phyloP scores from a whole-genome alignment of 2,113 vertebrate genomes.

The Notothenia coriiceps region DNA sequence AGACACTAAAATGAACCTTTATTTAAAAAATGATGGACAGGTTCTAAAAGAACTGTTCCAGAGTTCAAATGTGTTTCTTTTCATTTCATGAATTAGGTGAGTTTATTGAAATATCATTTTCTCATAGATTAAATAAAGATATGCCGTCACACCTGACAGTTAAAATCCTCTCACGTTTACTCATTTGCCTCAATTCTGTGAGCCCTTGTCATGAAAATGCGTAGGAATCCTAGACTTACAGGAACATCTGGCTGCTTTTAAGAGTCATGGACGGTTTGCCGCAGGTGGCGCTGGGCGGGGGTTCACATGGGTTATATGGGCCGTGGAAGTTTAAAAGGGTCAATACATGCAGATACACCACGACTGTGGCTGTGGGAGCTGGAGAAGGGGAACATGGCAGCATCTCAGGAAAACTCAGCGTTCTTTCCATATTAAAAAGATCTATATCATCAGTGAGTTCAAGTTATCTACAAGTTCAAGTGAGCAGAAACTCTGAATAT shows the following conservation, averaged over 20 bases:
- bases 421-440: conserved; percentile 25
- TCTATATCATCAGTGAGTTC: no score
- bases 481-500: no score
- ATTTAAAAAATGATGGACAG: not conserved
- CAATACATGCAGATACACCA: conserved; percentile 63
- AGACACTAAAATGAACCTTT: conserved; percentile 11
- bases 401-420: conserved; percentile 23
- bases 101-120: conserved; percentile 11
- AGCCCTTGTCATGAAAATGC: conserved; percentile 7
- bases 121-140: not conserved
- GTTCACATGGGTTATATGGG: conserved; percentile 76
- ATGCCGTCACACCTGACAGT: not conserved
- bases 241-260: conserved; percentile 76
- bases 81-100: conserved; percentile 11
- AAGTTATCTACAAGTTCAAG: no score
- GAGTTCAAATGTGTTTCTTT: not conserved
- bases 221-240: conserved; percentile 31
- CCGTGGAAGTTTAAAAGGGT: conserved; percentile 76
- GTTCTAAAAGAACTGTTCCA: not conserved
- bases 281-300: conserved; percentile 68
- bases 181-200: not conserved
- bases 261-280: conserved; percentile 75
- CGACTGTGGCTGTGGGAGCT: conserved; percentile 18
- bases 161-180: conserved; percentile 10
- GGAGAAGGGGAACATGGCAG: conserved; percentile 1